Evolutionary conservation across 2,888 invertebrate species (phyloP).

Genomic region (Brachypalpus laphriformis): DNA sequence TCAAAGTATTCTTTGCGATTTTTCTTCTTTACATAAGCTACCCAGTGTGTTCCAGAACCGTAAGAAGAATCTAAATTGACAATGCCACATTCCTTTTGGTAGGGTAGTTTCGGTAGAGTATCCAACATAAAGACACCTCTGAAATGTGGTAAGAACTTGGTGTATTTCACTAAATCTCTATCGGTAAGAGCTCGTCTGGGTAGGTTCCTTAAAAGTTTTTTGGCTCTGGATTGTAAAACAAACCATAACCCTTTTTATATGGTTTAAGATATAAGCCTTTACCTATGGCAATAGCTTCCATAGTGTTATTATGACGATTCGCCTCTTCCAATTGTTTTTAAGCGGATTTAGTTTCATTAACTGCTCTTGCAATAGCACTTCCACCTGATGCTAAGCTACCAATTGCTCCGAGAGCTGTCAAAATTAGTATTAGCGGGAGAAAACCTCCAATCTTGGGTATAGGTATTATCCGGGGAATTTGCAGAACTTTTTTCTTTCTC

Average conservation of each 20-base stretch:
- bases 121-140: slow-evolving; percentile 76
- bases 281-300: slow-evolving; percentile 76
- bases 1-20: slow-evolving; percentile 79
- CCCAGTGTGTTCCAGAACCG: slow-evolving; percentile 79
- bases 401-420: background rate
- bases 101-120: slow-evolving; percentile 33
- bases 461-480: background rate
- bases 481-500: too few relatives aligned
- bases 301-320: background rate
- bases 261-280: slow-evolving; percentile 78
- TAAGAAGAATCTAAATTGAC: slow-evolving; percentile 75
- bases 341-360: background rate
- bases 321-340: background rate
- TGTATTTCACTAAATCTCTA: slow-evolving; percentile 76
- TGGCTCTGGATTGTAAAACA: slow-evolving; percentile 40
- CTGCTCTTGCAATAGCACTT: background rate
- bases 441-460: background rate
- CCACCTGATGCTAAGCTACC: background rate
- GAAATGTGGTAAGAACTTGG: slow-evolving; percentile 77
- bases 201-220: slow-evolving; percentile 77
- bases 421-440: background rate
- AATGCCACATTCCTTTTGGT: slow-evolving; percentile 51
- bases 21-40: slow-evolving; percentile 78
- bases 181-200: slow-evolving; percentile 74
- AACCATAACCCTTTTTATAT: slow-evolving; percentile 73